Evolutionary conservation across 1,140 invertebrate species (phyloP).

Genomic region (Drusus annulatus): DNA sequence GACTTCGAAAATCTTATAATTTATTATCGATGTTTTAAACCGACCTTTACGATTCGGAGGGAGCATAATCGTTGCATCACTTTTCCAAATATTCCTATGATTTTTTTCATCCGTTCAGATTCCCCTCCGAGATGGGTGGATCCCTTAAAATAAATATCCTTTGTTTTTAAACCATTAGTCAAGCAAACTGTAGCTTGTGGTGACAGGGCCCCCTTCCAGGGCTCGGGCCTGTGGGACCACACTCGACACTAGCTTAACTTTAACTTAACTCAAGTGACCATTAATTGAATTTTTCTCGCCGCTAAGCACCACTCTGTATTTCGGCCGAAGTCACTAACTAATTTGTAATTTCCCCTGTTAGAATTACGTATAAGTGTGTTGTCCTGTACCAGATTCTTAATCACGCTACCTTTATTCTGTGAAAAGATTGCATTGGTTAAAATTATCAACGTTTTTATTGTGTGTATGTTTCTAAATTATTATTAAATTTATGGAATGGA

Average conservation of each 20-base stretch:
- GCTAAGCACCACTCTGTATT: background rate
- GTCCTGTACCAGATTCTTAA: no score
- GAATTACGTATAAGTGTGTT: no score
- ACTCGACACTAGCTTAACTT: no score
- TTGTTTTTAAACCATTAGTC: slow-evolving; percentile 37
- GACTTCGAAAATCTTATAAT: no score
- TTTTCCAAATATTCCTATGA: background rate
- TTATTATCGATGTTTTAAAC: background rate
- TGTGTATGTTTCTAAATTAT: no score
- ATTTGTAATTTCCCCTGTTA: no score
- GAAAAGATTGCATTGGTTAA: no score
- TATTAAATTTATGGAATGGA: no score
- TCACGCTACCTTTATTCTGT: no score
- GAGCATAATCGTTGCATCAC: background rate
- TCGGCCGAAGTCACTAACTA: no score
- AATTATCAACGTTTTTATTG: no score
- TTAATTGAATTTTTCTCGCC: slow-evolving; percentile 7
- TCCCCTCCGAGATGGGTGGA: background rate
- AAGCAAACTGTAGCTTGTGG: slow-evolving; percentile 31
- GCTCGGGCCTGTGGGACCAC: background rate
- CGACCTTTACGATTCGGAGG: background rate
- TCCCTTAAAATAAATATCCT: slow-evolving; percentile 9
- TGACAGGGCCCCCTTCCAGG: slow-evolving; percentile 1
- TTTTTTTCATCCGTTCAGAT: background rate
- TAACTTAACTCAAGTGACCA: background rate